phyloP scores from a whole-genome alignment of 1,140 invertebrate genomes.

The Harlomillsia oculata region DNA sequence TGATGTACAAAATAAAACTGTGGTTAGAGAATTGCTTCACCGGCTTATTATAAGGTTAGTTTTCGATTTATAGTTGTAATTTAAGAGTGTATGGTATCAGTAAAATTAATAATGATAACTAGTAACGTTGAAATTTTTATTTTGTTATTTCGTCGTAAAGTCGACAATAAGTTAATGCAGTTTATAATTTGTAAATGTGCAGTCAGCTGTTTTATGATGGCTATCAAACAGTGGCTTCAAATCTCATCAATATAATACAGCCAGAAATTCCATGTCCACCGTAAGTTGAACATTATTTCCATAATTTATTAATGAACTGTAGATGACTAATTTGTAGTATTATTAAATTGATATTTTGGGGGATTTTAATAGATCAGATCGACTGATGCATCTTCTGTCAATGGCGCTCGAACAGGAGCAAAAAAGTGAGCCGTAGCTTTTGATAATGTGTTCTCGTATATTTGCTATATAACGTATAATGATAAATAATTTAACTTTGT shows the following conservation, averaged over 20 bases:
- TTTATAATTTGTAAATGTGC: constrained; percentile 34
- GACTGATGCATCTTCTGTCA: constrained; percentile 72
- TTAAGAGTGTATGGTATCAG: constrained; percentile 19
- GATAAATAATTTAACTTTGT: not conserved
- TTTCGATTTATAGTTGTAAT: not conserved
- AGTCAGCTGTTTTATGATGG: constrained; percentile 91
- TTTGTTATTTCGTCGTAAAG: too few relatives aligned
- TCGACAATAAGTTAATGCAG: not conserved
- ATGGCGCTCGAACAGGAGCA: constrained; percentile 81
- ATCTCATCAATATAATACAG: constrained; percentile 62
- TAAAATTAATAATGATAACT: too few relatives aligned
- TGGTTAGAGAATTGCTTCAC: constrained; percentile 33
- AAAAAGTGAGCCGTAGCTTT: constrained; percentile 41
- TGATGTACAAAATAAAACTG: constrained; percentile 30
- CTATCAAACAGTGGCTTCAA: constrained; percentile 67
- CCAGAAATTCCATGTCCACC: constrained; percentile 87
- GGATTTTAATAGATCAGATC: too few relatives aligned
- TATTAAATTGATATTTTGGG: not conserved
- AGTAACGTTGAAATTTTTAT: too few relatives aligned
- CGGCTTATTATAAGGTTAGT: constrained; percentile 34
- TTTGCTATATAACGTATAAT: not conserved
- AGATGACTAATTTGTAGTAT: constrained; percentile 43
- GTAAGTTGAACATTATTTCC: too few relatives aligned
- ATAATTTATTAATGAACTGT: constrained; percentile 75
- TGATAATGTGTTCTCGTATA: not conserved